A percentile compares a stretch with the other conserved stretches of the same genome.
Conservation (phyloP, 2,888 invertebrate genomes). For the Netelia virgata region DNA sequence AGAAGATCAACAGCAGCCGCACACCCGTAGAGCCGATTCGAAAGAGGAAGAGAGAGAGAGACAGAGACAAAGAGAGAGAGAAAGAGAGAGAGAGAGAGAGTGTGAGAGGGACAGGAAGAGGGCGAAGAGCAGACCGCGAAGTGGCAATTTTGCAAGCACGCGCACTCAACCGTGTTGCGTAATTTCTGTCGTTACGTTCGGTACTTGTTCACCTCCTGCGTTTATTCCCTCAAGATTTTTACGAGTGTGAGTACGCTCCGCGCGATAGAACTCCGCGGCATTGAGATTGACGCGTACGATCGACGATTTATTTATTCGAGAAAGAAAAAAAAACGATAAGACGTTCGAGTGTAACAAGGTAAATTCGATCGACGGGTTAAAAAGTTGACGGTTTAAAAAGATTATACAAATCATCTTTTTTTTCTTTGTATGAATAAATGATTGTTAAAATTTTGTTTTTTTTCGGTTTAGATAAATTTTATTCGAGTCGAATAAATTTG, state of each 20-base stretch:
- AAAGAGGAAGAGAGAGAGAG: not conserved
- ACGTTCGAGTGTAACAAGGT: not conserved
- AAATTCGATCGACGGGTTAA: not conserved
- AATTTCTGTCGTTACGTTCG: slow-evolving; percentile 37
- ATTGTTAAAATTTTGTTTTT: not conserved
- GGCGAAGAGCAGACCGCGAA: slow-evolving; percentile 36
- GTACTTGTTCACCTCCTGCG: slow-evolving; percentile 1
- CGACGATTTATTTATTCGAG: not conserved
- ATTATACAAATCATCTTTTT: no score
- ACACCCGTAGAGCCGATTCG: slow-evolving; percentile 9
- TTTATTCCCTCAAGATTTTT: not conserved
- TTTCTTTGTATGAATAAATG: not conserved
- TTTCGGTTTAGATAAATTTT: not conserved
- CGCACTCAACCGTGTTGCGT: slow-evolving; percentile 31
- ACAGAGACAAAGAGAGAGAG: not conserved
- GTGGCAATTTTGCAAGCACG: slow-evolving; percentile 59
- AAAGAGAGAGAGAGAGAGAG: not conserved
- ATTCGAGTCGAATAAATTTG: not conserved
- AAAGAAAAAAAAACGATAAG: slow-evolving; percentile 2
- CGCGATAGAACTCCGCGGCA: not conserved
- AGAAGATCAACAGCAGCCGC: slow-evolving; percentile 47
- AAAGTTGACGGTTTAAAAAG: not conserved
- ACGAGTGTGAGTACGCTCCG: not conserved
- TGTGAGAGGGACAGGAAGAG: not conserved
- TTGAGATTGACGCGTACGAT: not conserved